Conservation (phyloP, 2,888 invertebrate genomes). For the Antheraea yamamai region DNA sequence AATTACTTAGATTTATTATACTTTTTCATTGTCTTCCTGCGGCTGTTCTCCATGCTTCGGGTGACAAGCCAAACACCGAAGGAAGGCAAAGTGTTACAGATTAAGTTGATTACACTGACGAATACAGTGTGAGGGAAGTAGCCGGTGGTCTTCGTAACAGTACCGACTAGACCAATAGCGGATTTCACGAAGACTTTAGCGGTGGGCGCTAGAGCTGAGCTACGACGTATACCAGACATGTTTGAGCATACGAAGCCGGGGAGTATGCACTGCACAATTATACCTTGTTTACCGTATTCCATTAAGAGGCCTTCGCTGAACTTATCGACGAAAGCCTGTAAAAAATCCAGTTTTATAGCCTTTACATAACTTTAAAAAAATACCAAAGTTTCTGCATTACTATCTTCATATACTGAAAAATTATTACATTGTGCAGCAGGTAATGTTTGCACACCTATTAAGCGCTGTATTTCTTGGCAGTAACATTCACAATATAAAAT, state of each 20-base stretch:
- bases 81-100: slow-evolving; percentile 76
- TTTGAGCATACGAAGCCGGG: slow-evolving; percentile 96
- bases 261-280: slow-evolving; percentile 90
- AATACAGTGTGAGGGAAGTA: slow-evolving; percentile 87
- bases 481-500: too few species aligned
- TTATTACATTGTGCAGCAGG: too few species aligned
- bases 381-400: too few species aligned
- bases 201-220: slow-evolving; percentile 88
- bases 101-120: slow-evolving; percentile 68
- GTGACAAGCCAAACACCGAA: slow-evolving; percentile 84
- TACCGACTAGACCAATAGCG: slow-evolving; percentile 87
- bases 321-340: slow-evolving; percentile 90
- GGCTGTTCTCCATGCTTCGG: slow-evolving; percentile 85
- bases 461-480: too few species aligned
- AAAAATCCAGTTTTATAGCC: slow-evolving; percentile 18
- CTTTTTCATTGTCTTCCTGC: slow-evolving; percentile 81
- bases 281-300: slow-evolving; percentile 88
- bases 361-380: neutral
- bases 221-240: slow-evolving; percentile 90
- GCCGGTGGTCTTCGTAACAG: slow-evolving; percentile 86
- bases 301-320: slow-evolving; percentile 88
- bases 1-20: slow-evolving; percentile 68
- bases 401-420: too few species aligned
- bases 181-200: slow-evolving; percentile 87
- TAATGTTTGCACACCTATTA: too few species aligned